Evolutionary conservation across 2,888 invertebrate species (phyloP), one percentile per base, ranked within the genome.

Genomic region (Eristalinus aeneus): DNA sequence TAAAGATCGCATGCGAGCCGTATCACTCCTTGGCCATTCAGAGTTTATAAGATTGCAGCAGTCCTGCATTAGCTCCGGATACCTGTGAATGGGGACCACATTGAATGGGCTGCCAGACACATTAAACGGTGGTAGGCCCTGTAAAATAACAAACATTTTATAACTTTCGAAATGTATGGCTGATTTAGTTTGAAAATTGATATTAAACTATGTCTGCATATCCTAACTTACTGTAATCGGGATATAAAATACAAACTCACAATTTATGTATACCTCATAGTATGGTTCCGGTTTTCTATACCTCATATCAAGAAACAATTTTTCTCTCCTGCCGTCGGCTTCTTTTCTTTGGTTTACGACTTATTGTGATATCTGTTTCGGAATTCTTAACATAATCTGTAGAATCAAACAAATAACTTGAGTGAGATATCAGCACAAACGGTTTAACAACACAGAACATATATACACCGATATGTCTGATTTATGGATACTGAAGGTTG

Each of bases 1-100:
- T 67, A 97, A 92, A 68, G 96, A 96, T 91, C 95, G 94, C 93
- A 97, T 94, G 90, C 97, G 94, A 78, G 97, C 96, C 46, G 95
- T 95, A 91, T 95, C 95, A 90, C 97, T 97, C 89, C 97, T 94
- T 87, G 96, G 96, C 97, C 97, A 97, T 94, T 97, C 97, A n/a
- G 95, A 95, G 91, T 97, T 97, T 88, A 97, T 95, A 76, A 97
- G 93, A 89, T 94, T 94, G 91, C 96, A 96, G 90, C 97, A 96
- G 90, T 95, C 94, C 90, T 94, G 93, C 89, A 95, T 93, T 90
- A 95, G 95, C 91, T 97, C 94, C 58, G 96, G 95, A 90, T 95
- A 93, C 89, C 95, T 94, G 90, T 97, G 97, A 85, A 97, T 93
- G 81, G 95, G 95, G 89, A 96, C 93, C 88, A 97, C 94, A 90